Percentiles rank a stretch among this genome's conserved stretches.
phyloP scores from a whole-genome alignment of 1,140 invertebrate genomes.

The Pseudomyrmex concolor region DNA sequence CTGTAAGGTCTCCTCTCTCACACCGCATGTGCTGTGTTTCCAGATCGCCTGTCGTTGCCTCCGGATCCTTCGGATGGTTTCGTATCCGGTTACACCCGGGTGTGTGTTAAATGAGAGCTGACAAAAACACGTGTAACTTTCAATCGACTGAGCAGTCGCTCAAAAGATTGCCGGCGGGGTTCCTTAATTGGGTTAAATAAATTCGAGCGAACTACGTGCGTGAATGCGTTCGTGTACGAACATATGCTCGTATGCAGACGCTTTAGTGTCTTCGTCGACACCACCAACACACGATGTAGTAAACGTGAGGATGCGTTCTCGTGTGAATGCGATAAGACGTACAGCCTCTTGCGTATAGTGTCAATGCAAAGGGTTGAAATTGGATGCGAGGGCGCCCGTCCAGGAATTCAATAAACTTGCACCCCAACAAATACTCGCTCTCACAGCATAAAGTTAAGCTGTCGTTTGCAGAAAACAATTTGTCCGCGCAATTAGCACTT shows the following conservation, averaged over 20 bases:
- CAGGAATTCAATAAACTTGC: conserved; percentile 66
- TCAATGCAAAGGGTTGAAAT: conserved; percentile 70
- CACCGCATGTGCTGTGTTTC: conserved; percentile 38
- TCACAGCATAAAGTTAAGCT: background rate
- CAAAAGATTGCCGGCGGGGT: conserved; percentile 71
- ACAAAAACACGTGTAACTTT: conserved; percentile 82
- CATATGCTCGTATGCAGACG: background rate
- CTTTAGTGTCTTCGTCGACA: conserved; percentile 24
- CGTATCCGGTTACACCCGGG: conserved; percentile 72
- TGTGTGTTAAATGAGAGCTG: conserved; percentile 75
- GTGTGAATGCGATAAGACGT: conserved; percentile 54
- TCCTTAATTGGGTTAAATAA: conserved; percentile 77
- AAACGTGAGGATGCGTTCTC: conserved; percentile 37
- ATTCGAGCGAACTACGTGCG: conserved; percentile 59
- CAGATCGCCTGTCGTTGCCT: conserved; percentile 31
- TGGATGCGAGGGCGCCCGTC: conserved; percentile 27
- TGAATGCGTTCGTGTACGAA: background rate
- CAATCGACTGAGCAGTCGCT: conserved; percentile 76
- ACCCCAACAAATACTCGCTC: background rate
- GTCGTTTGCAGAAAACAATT: conserved; percentile 34
- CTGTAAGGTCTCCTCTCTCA: conserved; percentile 62
- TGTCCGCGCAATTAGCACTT: conserved; percentile 6
- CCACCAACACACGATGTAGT: conserved; percentile 11
- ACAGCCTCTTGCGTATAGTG: background rate
- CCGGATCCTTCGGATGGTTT: conserved; percentile 58